These are phyloP conservation scores for Drepana falcataria DNA, from an alignment of 2,888 invertebrate genomes.

Conservation along the genomic window DNA sequence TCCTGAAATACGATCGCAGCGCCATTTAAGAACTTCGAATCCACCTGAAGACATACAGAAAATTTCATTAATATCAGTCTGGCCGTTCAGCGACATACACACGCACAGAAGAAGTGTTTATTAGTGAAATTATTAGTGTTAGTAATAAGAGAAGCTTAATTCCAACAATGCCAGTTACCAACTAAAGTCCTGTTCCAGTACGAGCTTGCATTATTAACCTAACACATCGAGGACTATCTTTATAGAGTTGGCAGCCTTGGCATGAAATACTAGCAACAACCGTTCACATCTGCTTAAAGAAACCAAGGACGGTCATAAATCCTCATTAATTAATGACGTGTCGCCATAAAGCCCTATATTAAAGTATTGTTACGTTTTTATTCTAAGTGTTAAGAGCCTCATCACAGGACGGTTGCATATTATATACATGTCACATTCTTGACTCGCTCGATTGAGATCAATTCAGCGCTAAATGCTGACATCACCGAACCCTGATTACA, in stretches of 20 bases:
- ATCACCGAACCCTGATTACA: slow-evolving; percentile 37
- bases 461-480: slow-evolving; percentile 40
- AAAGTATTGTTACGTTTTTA: not conserved
- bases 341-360: not conserved
- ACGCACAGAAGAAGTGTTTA: too few relatives aligned
- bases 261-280: not conserved
- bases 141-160: too few relatives aligned
- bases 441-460: slow-evolving; percentile 36
- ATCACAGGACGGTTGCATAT: not conserved
- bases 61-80: too few relatives aligned
- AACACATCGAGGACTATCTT: not conserved
- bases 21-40: too few relatives aligned
- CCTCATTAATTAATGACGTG: not conserved
- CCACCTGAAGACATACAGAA: too few relatives aligned
- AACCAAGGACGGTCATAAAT: not conserved
- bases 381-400: not conserved
- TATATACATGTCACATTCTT: slow-evolving; percentile 36
- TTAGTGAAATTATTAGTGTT: too few relatives aligned
- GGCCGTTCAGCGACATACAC: too few relatives aligned
- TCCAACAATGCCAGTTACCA: not conserved
- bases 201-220: not conserved
- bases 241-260: not conserved
- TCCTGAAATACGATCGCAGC: too few relatives aligned
- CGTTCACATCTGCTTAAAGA: not conserved
- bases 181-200: not conserved